Evolutionary conservation across 2,888 invertebrate species (phyloP).

Genomic region (Diarsia rubi): DNA sequence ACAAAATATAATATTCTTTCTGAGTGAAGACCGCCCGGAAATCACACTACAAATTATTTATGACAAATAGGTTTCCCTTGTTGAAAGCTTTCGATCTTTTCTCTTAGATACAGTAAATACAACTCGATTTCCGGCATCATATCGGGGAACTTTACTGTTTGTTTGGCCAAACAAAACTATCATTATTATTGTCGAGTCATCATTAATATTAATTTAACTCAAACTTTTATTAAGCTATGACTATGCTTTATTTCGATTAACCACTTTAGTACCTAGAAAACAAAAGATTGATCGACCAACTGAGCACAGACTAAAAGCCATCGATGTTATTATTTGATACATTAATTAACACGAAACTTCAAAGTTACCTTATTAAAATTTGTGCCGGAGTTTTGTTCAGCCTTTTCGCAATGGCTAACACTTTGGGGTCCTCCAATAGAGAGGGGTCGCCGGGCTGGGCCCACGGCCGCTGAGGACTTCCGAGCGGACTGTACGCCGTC

Average conservation of each 20-base stretch:
- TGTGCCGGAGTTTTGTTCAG: conserved; percentile 92
- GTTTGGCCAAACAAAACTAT: conserved; percentile 17
- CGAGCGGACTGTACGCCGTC: conserved; percentile 94
- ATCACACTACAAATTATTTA: conserved; percentile 40
- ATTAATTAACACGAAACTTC: conserved; percentile 12
- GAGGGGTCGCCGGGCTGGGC: conserved; percentile 90
- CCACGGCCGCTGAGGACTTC: conserved; percentile 93
- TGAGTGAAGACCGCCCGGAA: conserved; percentile 20
- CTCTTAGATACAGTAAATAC: conserved; percentile 30
- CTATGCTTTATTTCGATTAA: not conserved
- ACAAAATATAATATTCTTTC: conserved; percentile 20
- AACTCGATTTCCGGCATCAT: conserved; percentile 19
- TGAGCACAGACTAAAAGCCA: not conserved
- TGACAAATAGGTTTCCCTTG: conserved; percentile 37
- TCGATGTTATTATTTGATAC: not conserved
- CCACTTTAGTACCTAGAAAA: not conserved
- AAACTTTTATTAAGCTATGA: conserved; percentile 1
- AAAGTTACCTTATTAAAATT: conserved; percentile 90
- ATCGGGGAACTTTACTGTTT: conserved; percentile 10
- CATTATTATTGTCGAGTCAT: conserved; percentile 2
- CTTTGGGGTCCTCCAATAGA: conserved; percentile 89
- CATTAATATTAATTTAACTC: conserved; percentile 12
- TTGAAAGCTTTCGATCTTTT: conserved; percentile 38
- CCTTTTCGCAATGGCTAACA: conserved; percentile 91
- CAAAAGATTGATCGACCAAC: not conserved